These are phyloP conservation scores for Drosophila nr. perissopoda DNA, from an alignment of 2,888 invertebrate genomes.

Conservation along the genomic window DNA sequence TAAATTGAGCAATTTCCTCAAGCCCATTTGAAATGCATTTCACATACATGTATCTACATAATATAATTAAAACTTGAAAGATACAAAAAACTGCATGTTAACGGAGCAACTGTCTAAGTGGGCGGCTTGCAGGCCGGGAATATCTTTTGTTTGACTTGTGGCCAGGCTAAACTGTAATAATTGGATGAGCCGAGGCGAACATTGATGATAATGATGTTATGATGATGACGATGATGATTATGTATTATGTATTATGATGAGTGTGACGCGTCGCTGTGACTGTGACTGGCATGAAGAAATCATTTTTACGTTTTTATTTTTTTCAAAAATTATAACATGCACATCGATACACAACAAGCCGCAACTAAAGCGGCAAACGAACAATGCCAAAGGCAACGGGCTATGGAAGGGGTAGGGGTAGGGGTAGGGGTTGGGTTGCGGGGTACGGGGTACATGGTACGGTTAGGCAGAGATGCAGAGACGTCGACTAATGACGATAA, in stretches of 20 bases:
- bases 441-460: not conserved
- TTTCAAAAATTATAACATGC: conserved; percentile 79
- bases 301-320: conserved; percentile 58
- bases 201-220: conserved; percentile 32
- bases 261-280: conserved; percentile 58
- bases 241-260: conserved; percentile 63
- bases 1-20: not conserved
- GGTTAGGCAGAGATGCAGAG: conserved; percentile 16
- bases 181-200: conserved; percentile 60
- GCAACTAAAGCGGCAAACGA: conserved; percentile 79
- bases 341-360: conserved; percentile 83
- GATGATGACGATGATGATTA: conserved; percentile 28
- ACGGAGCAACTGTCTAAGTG: not conserved
- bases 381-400: conserved; percentile 39
- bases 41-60: conserved; percentile 15
- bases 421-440: not conserved
- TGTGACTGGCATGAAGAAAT: conserved; percentile 77
- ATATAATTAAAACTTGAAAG: conserved; percentile 27
- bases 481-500: conserved; percentile 69
- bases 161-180: conserved; percentile 78
- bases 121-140: not conserved
- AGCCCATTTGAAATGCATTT: not conserved
- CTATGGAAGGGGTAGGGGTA: not conserved
- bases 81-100: not conserved
- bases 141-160: conserved; percentile 75